Evolutionary conservation across 2,113 vertebrate species (phyloP).

Genomic region (Poeciliopsis occidentalis): DNA sequence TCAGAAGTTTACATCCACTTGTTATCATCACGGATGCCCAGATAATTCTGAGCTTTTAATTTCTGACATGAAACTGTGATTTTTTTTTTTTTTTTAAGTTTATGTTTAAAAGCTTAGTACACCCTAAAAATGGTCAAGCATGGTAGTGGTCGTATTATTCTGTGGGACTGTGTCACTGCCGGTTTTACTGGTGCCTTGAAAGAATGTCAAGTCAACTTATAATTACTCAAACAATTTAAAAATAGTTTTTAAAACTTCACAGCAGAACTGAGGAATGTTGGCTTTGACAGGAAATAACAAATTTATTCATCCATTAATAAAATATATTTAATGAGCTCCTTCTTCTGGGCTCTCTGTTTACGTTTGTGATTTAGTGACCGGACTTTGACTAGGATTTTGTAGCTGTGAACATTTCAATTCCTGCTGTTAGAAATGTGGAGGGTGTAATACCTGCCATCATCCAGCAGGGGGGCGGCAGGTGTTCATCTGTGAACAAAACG

Average conservation of each 20-base stretch:
- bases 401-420: too few relatives aligned
- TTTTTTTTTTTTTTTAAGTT: too few relatives aligned
- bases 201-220: background rate
- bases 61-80: background rate
- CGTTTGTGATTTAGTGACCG: slow-evolving; percentile 9
- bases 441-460: slow-evolving; percentile 24
- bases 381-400: background rate
- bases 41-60: background rate
- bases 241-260: background rate
- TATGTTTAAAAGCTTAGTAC: background rate
- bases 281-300: background rate
- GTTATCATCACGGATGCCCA: background rate
- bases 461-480: slow-evolving; percentile 57
- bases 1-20: background rate
- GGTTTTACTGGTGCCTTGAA: background rate
- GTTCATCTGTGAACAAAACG: background rate
- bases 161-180: background rate
- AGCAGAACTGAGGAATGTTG: background rate
- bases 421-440: too few relatives aligned
- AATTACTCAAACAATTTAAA: too few relatives aligned
- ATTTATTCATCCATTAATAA: background rate
- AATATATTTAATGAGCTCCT: background rate
- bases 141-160: background rate
- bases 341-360: slow-evolving; percentile 16
- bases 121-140: background rate